Percentiles rank a stretch among this genome's conserved stretches.
These are phyloP conservation scores for Trichonephila clavipes DNA, from an alignment of 1,140 invertebrate species.

Conservation along the genomic window DNA sequence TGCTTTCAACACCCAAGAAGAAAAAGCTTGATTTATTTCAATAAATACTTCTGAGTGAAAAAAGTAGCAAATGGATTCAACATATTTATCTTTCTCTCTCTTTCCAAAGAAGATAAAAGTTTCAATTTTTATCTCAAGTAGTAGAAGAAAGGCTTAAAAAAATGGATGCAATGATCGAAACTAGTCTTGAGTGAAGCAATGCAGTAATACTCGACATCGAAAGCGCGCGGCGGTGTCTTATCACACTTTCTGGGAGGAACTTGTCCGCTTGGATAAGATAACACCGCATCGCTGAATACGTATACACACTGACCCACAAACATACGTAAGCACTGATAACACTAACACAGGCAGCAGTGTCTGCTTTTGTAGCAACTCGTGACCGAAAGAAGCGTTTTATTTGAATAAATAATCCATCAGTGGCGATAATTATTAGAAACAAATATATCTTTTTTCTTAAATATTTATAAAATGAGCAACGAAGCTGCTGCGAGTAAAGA, in stretches of 20 bases:
- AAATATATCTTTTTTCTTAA: too few species aligned
- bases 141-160: background rate
- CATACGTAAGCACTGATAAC: background rate
- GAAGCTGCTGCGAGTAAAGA: background rate
- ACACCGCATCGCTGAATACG: background rate
- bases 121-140: background rate
- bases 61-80: background rate
- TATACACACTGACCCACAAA: background rate
- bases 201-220: background rate
- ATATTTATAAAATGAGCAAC: background rate
- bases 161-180: background rate
- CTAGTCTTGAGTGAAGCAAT: background rate
- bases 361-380: background rate
- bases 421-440: too few species aligned
- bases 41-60: background rate
- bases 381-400: background rate
- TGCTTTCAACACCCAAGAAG: too few species aligned
- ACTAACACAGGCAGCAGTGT: background rate
- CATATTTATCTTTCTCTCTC: too few species aligned
- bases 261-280: background rate
- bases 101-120: background rate
- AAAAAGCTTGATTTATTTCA: too few species aligned
- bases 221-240: background rate
- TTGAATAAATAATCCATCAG: too few species aligned
- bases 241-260: background rate